Percentiles rank a stretch among this genome's conserved stretches.
Conservation (phyloP, 2,113 vertebrate genomes). For the Cynoglossus semilaevis region DNA sequence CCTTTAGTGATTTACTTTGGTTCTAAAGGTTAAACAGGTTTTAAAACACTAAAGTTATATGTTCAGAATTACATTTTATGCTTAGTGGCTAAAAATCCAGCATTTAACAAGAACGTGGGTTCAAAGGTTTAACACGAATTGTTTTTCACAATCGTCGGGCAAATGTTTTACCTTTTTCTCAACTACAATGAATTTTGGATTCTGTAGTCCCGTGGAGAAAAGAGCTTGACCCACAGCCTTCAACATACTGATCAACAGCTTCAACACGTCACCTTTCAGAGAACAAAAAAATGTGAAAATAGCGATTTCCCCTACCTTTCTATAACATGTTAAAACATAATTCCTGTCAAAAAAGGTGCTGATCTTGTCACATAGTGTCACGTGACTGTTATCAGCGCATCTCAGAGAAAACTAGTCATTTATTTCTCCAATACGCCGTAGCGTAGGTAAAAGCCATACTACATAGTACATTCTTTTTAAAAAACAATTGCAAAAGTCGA, state of each 20-base stretch:
- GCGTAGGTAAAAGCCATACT: background rate
- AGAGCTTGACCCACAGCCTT: conserved; percentile 72
- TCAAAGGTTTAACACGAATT: conserved; percentile 18
- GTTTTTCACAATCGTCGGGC: background rate
- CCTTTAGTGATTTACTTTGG: too few species aligned
- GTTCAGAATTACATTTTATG: too few species aligned
- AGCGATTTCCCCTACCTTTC: too few species aligned
- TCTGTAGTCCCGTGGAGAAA: conserved; percentile 71
- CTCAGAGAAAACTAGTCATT: background rate
- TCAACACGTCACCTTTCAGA: too few species aligned
- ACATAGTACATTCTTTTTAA: too few species aligned
- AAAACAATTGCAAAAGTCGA: background rate
- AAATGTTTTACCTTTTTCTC: conserved; percentile 65
- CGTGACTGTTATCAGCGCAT: background rate
- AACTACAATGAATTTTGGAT: conserved; percentile 65
- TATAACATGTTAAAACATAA: too few species aligned
- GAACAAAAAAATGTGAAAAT: too few species aligned
- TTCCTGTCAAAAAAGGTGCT: background rate
- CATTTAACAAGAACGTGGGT: background rate
- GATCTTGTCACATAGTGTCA: conserved; percentile 4
- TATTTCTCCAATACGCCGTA: background rate
- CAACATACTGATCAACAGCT: conserved; percentile 62
- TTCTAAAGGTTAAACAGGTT: too few species aligned
- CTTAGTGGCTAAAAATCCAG: background rate
- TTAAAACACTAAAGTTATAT: too few species aligned